phyloP scores from a whole-genome alignment of 2,888 invertebrate genomes.

The Lissocephala sabroskyi region DNA sequence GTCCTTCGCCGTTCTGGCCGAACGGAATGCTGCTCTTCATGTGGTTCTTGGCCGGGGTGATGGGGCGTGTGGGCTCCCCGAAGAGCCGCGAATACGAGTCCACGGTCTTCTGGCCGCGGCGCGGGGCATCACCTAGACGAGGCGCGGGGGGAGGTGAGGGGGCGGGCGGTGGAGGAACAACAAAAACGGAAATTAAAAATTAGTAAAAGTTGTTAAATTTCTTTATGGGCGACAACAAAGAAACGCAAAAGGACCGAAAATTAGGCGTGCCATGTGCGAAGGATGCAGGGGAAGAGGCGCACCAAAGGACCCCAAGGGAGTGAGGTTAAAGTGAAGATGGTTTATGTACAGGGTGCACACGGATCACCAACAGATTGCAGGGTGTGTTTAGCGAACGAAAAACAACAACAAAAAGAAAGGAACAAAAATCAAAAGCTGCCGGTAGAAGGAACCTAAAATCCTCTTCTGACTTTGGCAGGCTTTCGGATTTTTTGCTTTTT shows the following conservation, averaged over 20 bases:
- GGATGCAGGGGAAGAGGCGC: no score
- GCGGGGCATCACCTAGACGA: conserved; percentile 66
- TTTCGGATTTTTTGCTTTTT: conserved; percentile 1
- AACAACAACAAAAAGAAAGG: conserved; percentile 16
- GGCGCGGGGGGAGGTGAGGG: no score
- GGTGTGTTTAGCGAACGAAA: conserved; percentile 16
- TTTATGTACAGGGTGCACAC: conserved; percentile 3
- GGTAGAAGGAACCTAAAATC: no score
- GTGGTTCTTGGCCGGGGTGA: conserved; percentile 74
- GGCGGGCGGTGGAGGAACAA: no score
- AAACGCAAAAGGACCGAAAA: no score
- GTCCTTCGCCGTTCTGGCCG: conserved; percentile 69
- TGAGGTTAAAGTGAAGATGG: no score
- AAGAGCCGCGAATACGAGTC: conserved; percentile 76
- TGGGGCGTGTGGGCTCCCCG: conserved; percentile 75
- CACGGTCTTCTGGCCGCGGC: conserved; percentile 70
- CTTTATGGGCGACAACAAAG: no score
- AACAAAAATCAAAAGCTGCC: conserved; percentile 10
- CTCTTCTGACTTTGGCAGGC: no score
- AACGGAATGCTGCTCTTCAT: conserved; percentile 75
- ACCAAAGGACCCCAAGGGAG: no score
- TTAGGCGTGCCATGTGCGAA: no score
- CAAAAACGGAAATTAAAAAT: no score
- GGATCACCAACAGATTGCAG: not conserved
- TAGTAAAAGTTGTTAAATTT: no score